phyloP scores from a whole-genome alignment of 2,797 vertebrate species.

The Leptatherina wallacei region DNA sequence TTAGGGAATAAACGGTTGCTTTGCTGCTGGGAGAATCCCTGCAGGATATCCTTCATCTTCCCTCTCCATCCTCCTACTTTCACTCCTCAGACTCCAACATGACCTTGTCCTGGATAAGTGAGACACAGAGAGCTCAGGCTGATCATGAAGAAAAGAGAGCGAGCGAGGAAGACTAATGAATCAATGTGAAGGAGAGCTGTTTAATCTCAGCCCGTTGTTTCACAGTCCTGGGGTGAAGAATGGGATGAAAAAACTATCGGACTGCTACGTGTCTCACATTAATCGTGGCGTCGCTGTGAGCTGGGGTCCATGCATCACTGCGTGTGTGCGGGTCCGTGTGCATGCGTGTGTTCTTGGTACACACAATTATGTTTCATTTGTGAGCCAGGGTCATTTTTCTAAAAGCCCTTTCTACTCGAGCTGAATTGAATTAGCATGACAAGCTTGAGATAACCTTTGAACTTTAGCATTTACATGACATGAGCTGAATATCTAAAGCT shows the following conservation, averaged over 20 bases:
- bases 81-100: constrained; percentile 60
- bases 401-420: constrained; percentile 19
- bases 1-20: constrained; percentile 38
- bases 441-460: constrained; percentile 63
- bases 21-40: constrained; percentile 37
- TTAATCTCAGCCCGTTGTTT: constrained; percentile 76
- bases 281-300: constrained; percentile 45
- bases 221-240: constrained; percentile 56
- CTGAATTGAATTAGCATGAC: constrained; percentile 65
- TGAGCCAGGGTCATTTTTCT: constrained; percentile 30
- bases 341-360: constrained; percentile 3
- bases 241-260: constrained; percentile 52
- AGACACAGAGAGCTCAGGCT: constrained; percentile 51
- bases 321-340: constrained; percentile 12
- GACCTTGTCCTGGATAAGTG: constrained; percentile 71
- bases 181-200: constrained; percentile 65
- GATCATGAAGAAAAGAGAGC: constrained; percentile 48
- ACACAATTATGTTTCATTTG: constrained; percentile 26
- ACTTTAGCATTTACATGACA: constrained; percentile 55
- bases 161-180: constrained; percentile 69
- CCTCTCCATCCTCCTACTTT: constrained; percentile 37
- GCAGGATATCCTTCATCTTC: constrained; percentile 40
- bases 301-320: background rate
- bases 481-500: constrained; percentile 35
- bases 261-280: constrained; percentile 54